phyloP scores from a whole-genome alignment of 2,113 vertebrate genomes.

The Varanus komodoensis region DNA sequence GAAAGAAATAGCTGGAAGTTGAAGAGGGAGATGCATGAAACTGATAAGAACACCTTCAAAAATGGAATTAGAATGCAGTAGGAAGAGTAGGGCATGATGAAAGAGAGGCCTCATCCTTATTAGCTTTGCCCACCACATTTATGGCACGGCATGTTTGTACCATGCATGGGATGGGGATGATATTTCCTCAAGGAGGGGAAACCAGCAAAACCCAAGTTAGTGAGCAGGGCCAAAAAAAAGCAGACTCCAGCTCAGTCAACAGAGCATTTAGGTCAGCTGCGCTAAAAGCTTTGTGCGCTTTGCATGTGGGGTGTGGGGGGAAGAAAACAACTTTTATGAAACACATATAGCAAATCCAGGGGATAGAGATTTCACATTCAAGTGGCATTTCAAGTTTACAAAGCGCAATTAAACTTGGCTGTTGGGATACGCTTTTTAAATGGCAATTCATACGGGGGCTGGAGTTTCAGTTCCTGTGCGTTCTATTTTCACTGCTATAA shows the following conservation, averaged over 20 bases:
- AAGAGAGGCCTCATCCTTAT: neutral
- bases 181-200: neutral
- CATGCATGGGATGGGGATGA: neutral
- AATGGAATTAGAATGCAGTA: neutral
- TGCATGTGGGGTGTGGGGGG: neutral
- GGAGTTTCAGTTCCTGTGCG: slow-evolving; percentile 1
- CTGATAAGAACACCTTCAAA: neutral
- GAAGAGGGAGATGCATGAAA: neutral
- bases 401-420: slow-evolving; percentile 63
- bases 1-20: neutral
- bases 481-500: slow-evolving; percentile 38
- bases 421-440: slow-evolving; percentile 37
- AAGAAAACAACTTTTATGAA: slow-evolving; percentile 29
- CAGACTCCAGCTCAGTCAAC: neutral
- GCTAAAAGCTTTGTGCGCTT: neutral
- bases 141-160: neutral
- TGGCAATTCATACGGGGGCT: slow-evolving; percentile 37
- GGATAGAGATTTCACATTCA: slow-evolving; percentile 59
- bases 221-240: neutral
- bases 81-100: neutral
- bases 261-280: neutral
- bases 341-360: slow-evolving; percentile 32
- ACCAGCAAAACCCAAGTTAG: neutral
- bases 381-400: slow-evolving; percentile 55
- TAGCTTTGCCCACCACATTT: neutral